Percentiles rank a stretch among this genome's conserved stretches.
Evolutionary conservation across 2,797 vertebrate genomes (phyloP).

Genomic region (Pseudochirops cupreus): DNA sequence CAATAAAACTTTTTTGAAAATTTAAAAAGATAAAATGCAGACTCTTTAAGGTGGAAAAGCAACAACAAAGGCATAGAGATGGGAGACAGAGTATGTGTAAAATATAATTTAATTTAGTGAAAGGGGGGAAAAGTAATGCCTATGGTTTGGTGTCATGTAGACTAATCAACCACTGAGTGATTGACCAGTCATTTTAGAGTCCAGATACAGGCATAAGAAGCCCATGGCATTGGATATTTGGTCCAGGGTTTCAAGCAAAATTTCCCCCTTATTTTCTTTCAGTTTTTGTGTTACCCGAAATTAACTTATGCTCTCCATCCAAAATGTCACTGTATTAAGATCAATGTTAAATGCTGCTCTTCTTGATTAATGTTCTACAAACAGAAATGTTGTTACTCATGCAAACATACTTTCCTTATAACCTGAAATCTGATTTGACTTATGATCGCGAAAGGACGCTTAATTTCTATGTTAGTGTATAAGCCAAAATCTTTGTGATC

Average conservation of each 20-base stretch:
- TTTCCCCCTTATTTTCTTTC: neutral
- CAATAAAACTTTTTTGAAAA: neutral
- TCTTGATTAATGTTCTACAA: neutral
- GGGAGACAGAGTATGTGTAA: neutral
- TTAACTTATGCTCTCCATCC: neutral
- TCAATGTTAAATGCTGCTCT: conserved; percentile 3
- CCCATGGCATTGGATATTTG: neutral
- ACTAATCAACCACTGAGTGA: neutral
- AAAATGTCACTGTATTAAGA: neutral
- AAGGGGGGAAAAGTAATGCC: neutral
- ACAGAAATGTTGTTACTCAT: conserved; percentile 19
- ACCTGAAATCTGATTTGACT: conserved; percentile 52
- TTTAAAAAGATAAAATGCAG: neutral
- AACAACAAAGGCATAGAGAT: neutral
- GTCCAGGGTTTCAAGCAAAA: conserved; percentile 5
- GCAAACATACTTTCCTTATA: conserved; percentile 30
- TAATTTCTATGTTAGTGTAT: conserved; percentile 39
- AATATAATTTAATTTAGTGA: neutral
- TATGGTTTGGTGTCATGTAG: neutral
- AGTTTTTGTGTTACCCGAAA: conserved; percentile 2
- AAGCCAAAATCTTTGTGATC: neutral
- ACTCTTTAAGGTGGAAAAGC: conserved; percentile 3
- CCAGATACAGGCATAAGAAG: conserved; percentile 21
- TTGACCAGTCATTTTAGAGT: conserved; percentile 30
- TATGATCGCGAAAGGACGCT: conserved; percentile 59